Base-by-base conservation (phyloP, 2,113 vertebrate genomes). In the Xyliphius kryptos region DNA sequence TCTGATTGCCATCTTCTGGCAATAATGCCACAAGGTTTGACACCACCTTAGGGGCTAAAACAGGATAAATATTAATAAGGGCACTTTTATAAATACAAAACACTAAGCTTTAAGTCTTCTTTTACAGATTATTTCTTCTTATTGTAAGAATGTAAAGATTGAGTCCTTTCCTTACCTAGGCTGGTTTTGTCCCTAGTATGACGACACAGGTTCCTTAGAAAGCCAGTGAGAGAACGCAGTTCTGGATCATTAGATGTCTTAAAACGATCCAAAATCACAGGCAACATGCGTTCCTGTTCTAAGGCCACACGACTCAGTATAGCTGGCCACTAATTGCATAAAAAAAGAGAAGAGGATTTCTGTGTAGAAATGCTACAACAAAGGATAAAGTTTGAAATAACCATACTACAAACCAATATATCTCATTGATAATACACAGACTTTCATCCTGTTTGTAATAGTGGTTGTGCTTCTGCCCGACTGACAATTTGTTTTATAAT, bases 141-240 rank as follows among this genome's bases (percentile, higher is more conserved):
- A n/a, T n/a, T n/a, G n/a, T n/a, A n/a, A n/a, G n/a, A n/a, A n/a
- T n/a, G n/a, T n/a, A n/a, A n/a, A n/a, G n/a, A n/a, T n/a, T 9
- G 3, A 10, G 36, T 49, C 10, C 2, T 32, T 9, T 60, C 32
- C 89, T 89, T 70, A 92, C 91, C 88, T 85, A 92, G 84, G 76
- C 88, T 84, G 0, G 90, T 88, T 80, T 92, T 92, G 73, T 90
- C 89, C 58, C 71, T 81, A 13, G 86, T 82, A 0, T 91, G 88
- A 21, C 88, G 85, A 26, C 88, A 87, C 63, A 92, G 79, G 74
- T 92, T 92, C 21, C 90, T 86, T 71, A 92, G 83, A 53, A 92
- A 87, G 5, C 91, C 91, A 0, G 89, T 90, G 41, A 92, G 75
- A 0, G 91, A 87, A 63, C 89, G 88, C 55, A 92, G 82, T 72